Percentiles rank a stretch among this genome's conserved stretches.
These are phyloP conservation scores for Rana temporaria DNA, from an alignment of 2,113 vertebrate species.

Conservation along the genomic window DNA sequence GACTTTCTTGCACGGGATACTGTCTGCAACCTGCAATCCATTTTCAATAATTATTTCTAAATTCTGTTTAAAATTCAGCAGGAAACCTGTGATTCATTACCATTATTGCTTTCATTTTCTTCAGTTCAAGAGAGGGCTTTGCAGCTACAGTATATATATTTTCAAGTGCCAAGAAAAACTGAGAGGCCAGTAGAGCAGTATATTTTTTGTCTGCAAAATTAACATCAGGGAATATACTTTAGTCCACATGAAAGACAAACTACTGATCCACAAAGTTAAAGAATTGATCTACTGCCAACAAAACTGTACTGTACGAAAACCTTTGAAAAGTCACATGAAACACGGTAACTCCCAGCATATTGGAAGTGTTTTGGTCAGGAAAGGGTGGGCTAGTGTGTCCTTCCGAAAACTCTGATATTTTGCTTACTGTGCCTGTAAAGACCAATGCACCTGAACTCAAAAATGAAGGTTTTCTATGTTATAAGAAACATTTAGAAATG, in stretches of 20 bases:
- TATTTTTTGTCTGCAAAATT: constrained; percentile 26
- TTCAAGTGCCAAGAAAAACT: constrained; percentile 43
- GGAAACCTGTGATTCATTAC: constrained; percentile 38
- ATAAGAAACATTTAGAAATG: too few relatives aligned
- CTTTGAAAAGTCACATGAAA: constrained; percentile 9
- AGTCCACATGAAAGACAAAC: constrained; percentile 5
- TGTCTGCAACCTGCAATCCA: constrained; percentile 42
- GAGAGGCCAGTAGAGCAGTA: not conserved
- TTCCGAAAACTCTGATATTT: too few relatives aligned
- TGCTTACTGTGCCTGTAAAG: too few relatives aligned
- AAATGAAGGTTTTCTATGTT: too few relatives aligned
- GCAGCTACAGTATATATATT: constrained; percentile 15
- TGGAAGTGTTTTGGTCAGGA: not conserved
- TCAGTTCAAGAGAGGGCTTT: constrained; percentile 6
- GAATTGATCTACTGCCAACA: not conserved
- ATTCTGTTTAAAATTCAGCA: constrained; percentile 31
- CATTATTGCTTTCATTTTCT: constrained; percentile 17
- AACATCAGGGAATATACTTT: constrained; percentile 24
- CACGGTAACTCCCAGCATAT: not conserved
- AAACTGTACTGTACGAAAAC: not conserved
- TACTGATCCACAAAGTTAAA: constrained; percentile 1
- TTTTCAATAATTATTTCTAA: constrained; percentile 49
- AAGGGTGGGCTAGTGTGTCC: not conserved
- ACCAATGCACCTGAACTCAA: too few relatives aligned
- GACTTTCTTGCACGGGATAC: constrained; percentile 12